Evolutionary conservation across 2,888 invertebrate species (phyloP), one percentile per base, ranked within the genome.

Genomic region (Drosophila antonietae): DNA sequence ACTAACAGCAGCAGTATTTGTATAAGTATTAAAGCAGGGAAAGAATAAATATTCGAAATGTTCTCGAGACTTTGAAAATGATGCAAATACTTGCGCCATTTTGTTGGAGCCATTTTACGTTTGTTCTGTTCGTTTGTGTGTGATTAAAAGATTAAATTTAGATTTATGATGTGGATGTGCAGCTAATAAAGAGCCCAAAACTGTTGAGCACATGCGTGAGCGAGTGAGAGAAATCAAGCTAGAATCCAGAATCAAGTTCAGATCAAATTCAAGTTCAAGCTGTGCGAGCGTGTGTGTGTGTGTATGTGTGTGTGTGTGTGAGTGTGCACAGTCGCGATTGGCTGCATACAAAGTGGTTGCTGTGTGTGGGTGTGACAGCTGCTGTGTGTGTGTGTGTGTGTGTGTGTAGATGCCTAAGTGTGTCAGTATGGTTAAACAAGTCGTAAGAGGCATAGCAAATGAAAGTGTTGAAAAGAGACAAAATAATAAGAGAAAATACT

Each of bases 401-500:
- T 57, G 10, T 46, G 52, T 62, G 41, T 62, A 33, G 49, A 9
- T 63, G 47, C 28, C 5, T 64, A 15, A 31, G 35, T 63, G 33
- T 43, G 56, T 72, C 56, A 64, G 47, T 66, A 49, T 68, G 43
- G 47, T 43, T 65, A 62, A 75, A 78, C 69, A 73, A 69, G 77
- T 80, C 76, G 53, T 72, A 58, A 83, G 69, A 74, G 73, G 84
- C 83, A 83, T 81, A 80, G 76, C 81, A 83, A 83, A 79, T 81
- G 64, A 75, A 79, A 61, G 72, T 73, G 79, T 59, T 53, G 39
- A n/a, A 47, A 55, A 47, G 53, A 58, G 73, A 68, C 63, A 67
- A 59, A 57, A 78, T 60, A 81, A 78, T 49, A 60, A 71, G 62
- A n/a, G 35, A 56, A 66, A 71, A 51, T 61, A 83, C 69, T 62